Conservation (phyloP, 2,113 vertebrate genomes). For the Tretioscincus oriximinensis region DNA sequence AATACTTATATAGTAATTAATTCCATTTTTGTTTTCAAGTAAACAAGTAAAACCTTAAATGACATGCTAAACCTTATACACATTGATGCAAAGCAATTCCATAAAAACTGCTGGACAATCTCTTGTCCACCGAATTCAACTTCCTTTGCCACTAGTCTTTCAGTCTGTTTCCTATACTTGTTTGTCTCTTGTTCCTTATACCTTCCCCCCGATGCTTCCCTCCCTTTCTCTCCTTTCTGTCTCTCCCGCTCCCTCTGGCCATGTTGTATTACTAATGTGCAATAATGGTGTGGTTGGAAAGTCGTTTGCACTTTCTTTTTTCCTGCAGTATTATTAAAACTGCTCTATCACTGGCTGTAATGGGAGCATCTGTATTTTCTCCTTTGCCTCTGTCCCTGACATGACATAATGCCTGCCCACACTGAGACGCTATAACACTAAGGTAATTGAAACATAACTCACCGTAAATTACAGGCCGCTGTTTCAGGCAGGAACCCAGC, state of each 20-base stretch:
- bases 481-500: conserved; percentile 69
- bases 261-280: conserved; percentile 67
- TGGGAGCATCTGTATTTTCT: conserved; percentile 74
- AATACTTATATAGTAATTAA: too few relatives aligned
- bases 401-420: conserved; percentile 80
- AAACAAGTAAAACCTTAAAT: too few relatives aligned
- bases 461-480: conserved; percentile 78
- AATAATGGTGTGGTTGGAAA: conserved; percentile 71
- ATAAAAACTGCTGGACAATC: too few relatives aligned
- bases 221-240: conserved; percentile 16
- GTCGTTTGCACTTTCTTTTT: conserved; percentile 72
- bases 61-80: too few relatives aligned
- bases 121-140: neutral
- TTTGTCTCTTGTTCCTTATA: neutral
- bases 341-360: conserved; percentile 78
- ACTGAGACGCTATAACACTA: conserved; percentile 74
- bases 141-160: neutral
- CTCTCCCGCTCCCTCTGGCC: conserved; percentile 40
- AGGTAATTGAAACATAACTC: conserved; percentile 87
- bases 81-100: too few relatives aligned
- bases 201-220: neutral
- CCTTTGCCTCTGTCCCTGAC: conserved; percentile 74
- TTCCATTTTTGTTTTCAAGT: too few relatives aligned
- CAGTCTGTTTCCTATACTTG: neutral
- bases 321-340: conserved; percentile 80